Conservation (phyloP, 2,888 invertebrate species). For the Metacarcinus magister region DNA sequence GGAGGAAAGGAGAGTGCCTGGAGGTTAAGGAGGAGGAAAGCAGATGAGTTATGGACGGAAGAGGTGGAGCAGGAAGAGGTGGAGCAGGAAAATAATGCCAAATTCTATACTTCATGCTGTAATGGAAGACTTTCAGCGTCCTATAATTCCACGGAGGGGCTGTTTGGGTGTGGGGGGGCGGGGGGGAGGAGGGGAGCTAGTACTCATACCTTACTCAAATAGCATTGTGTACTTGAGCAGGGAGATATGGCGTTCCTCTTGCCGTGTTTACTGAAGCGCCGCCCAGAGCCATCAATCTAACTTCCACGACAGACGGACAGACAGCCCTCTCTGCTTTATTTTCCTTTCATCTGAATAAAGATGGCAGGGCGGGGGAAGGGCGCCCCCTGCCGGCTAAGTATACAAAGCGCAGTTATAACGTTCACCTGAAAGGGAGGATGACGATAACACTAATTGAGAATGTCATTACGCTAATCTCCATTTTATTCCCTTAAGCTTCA, state of each 20-base stretch:
- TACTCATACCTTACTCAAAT: no score
- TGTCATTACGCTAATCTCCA: background rate
- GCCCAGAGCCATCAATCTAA: background rate
- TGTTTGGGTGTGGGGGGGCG: no score
- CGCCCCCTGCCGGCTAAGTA: background rate
- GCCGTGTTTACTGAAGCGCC: background rate
- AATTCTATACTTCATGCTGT: background rate
- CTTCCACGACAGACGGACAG: background rate
- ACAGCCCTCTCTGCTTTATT: background rate
- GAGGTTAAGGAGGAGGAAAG: background rate
- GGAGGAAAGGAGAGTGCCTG: background rate
- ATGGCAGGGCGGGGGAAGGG: background rate
- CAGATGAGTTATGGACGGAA: background rate
- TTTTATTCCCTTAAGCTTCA: background rate
- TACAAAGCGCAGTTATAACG: background rate
- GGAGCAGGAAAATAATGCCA: background rate
- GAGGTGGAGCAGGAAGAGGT: background rate
- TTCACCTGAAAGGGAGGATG: background rate
- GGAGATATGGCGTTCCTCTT: background rate
- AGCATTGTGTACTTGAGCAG: background rate
- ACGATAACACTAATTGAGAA: background rate
- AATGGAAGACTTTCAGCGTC: background rate
- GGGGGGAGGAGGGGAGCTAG: background rate
- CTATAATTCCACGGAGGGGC: background rate
- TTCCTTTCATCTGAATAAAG: background rate